These are phyloP conservation scores for Diplodus puntazzo DNA, from an alignment of 2,797 vertebrate genomes.

Conservation along the genomic window DNA sequence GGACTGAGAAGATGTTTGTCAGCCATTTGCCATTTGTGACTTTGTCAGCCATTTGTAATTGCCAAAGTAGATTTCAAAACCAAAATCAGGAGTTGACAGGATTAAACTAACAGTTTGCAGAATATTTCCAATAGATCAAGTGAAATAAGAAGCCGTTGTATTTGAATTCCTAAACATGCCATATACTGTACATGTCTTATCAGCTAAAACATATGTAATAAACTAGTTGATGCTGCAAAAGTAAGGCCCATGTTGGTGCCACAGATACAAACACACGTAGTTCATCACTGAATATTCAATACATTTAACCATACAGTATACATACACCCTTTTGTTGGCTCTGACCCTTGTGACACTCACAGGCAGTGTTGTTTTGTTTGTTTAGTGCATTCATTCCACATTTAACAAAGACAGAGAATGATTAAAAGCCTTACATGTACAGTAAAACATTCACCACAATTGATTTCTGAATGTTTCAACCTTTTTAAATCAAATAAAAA, in stretches of 20 bases:
- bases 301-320: background rate
- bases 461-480: background rate
- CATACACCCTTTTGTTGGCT: background rate
- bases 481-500: constrained; percentile 7
- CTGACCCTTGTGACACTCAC: background rate
- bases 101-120: background rate
- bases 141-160: background rate
- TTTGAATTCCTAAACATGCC: constrained; percentile 8
- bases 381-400: background rate
- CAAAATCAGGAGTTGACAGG: constrained; percentile 11
- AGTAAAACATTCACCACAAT: constrained; percentile 7
- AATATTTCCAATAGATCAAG: constrained; percentile 12
- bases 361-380: background rate
- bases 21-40: constrained; percentile 23
- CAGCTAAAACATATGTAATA: background rate
- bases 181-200: background rate
- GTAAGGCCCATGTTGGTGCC: background rate
- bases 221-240: background rate
- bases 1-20: constrained; percentile 68
- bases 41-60: constrained; percentile 21
- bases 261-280: constrained; percentile 8
- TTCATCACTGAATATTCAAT: constrained; percentile 5
- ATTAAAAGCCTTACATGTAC: constrained; percentile 5
- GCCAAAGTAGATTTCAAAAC: constrained; percentile 30
- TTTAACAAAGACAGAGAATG: background rate